Evolutionary conservation across 2,797 vertebrate genomes (phyloP).

Genomic region (Lophotriccus pileatus): DNA sequence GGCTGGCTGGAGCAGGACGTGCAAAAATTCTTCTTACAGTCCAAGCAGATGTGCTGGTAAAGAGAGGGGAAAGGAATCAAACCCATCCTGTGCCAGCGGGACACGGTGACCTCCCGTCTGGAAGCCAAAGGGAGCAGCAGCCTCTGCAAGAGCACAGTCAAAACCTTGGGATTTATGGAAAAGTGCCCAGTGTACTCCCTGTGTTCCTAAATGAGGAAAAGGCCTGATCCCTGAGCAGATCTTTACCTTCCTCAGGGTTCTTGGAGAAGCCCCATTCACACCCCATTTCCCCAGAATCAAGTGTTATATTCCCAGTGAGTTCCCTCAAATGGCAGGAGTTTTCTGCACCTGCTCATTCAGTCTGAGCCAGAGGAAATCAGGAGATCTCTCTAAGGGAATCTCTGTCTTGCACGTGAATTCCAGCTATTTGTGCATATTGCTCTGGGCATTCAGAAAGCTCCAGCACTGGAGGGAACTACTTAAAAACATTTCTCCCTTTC

Average conservation of each 20-base stretch:
- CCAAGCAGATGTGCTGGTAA: slow-evolving; percentile 76
- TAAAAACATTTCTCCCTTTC: background rate
- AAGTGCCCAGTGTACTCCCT: background rate
- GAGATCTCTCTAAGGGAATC: background rate
- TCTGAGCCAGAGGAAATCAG: background rate
- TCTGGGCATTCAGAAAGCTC: background rate
- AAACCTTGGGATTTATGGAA: background rate
- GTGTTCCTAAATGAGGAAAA: background rate
- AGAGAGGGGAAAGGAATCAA: slow-evolving; percentile 6
- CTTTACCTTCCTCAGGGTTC: background rate
- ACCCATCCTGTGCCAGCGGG: background rate
- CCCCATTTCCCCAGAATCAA: background rate
- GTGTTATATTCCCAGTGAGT: background rate
- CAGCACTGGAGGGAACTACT: background rate
- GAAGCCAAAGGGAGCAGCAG: background rate
- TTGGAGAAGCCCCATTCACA: background rate
- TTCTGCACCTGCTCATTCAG: background rate
- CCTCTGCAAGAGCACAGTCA: background rate
- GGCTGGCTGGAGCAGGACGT: slow-evolving; percentile 63
- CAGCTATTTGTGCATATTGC: background rate
- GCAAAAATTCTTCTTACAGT: slow-evolving; percentile 80
- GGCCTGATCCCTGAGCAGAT: background rate
- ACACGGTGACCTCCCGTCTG: fast-evolving
- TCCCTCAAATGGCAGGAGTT: background rate
- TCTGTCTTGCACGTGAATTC: background rate